Evolutionary conservation across 37 sponge, comb jelly and placozoan species (phyloP).

Genomic region (Beroe ovata): DNA sequence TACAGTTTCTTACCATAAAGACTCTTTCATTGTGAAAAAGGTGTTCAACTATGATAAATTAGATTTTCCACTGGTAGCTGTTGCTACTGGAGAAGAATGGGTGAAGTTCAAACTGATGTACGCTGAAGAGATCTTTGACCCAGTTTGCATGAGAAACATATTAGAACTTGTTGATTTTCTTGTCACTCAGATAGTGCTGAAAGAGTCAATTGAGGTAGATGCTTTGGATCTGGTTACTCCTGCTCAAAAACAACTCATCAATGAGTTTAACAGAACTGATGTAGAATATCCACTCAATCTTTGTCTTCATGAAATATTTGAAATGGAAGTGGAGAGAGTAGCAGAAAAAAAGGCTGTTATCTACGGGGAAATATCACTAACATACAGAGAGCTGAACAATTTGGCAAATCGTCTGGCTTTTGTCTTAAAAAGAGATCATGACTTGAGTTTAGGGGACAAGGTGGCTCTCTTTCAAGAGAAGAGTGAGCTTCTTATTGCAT

Average conservation of each 20-base stretch:
- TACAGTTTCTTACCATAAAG: background rate
- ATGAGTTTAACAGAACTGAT: background rate
- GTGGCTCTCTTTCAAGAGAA: conserved; percentile 54
- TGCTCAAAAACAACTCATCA: background rate
- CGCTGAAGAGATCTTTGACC: background rate
- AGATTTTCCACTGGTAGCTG: background rate
- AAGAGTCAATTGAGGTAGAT: background rate
- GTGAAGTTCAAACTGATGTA: background rate
- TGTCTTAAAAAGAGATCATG: background rate
- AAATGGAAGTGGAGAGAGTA: background rate
- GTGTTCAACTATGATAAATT: background rate
- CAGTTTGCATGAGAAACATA: background rate
- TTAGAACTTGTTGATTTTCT: background rate
- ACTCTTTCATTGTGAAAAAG: background rate
- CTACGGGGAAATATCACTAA: background rate
- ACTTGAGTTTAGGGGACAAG: conserved; percentile 4
- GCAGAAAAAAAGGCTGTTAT: conserved; percentile 37
- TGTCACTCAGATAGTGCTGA: background rate
- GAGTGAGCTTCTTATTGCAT: conserved; percentile 19
- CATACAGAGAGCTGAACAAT: conserved; percentile 22
- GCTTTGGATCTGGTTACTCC: background rate
- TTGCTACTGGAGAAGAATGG: background rate
- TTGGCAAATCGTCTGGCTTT: background rate
- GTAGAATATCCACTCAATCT: background rate
- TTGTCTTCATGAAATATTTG: background rate